A percentile compares a stretch with the other conserved stretches of the same genome.
These are phyloP conservation scores for Aurelia coerulea DNA, from an alignment of 30 jellyfish, hydroid and myxozoan genomes.

Conservation along the genomic window DNA sequence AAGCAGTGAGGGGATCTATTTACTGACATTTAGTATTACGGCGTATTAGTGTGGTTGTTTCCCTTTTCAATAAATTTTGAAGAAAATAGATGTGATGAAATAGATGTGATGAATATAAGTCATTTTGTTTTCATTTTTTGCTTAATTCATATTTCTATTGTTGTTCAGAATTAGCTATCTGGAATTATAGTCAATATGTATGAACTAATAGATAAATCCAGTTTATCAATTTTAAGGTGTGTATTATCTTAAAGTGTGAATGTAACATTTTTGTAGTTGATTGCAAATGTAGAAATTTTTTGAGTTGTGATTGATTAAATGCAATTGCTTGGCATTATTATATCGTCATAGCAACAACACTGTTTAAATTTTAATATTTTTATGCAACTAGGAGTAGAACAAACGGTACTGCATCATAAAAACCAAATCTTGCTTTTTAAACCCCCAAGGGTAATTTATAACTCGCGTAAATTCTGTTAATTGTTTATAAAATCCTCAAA, in stretches of 20 bases:
- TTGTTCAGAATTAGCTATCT: background rate
- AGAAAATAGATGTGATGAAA: background rate
- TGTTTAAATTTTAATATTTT: slow-evolving; percentile 42
- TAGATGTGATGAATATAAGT: background rate
- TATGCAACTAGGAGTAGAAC: slow-evolving; percentile 20
- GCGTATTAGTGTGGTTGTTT: background rate
- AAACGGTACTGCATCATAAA: slow-evolving; percentile 6
- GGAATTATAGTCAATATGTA: too few species aligned
- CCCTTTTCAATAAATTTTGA: background rate
- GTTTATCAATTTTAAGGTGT: slow-evolving; percentile 44
- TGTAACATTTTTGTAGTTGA: slow-evolving; percentile 68
- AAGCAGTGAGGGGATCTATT: too few species aligned
- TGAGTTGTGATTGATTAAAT: slow-evolving; percentile 13
- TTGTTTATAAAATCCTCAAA: too few species aligned
- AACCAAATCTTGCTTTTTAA: too few species aligned
- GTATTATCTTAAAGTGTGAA: slow-evolving; percentile 43
- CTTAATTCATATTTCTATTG: background rate
- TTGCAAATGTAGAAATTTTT: slow-evolving; percentile 39
- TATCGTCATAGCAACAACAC: background rate
- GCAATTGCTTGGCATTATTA: background rate
- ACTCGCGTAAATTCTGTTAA: too few species aligned
- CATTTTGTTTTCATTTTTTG: background rate
- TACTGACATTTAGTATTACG: background rate
- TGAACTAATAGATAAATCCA: too few species aligned
- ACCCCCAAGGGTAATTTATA: too few species aligned